Conservation (phyloP, 2,113 vertebrate genomes). For the Sigmodon hispidus region DNA sequence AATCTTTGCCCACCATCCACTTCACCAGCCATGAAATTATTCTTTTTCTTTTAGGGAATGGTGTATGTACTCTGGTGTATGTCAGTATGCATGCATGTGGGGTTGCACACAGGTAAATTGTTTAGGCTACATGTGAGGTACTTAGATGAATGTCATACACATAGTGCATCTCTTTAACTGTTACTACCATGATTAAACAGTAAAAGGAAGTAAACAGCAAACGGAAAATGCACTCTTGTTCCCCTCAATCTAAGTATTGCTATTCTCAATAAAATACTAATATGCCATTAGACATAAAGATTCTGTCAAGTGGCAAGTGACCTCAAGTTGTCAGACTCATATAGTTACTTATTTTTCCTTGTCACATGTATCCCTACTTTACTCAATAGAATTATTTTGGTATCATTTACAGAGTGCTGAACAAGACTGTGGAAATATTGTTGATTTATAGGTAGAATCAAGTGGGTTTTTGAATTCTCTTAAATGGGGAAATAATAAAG, state of each 20-base stretch:
- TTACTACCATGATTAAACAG: neutral
- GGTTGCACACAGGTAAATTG: neutral
- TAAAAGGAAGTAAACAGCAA: neutral
- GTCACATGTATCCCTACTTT: neutral
- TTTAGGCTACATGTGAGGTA: neutral
- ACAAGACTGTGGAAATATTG: neutral
- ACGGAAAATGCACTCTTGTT: neutral
- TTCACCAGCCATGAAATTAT: neutral
- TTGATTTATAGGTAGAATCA: neutral
- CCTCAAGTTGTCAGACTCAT: neutral
- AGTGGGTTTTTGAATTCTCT: neutral
- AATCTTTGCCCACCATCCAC: neutral
- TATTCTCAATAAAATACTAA: neutral
- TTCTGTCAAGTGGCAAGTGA: neutral
- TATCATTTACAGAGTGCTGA: neutral
- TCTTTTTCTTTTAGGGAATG: neutral
- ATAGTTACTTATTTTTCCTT: neutral
- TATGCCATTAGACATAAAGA: neutral
- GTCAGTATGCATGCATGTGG: neutral
- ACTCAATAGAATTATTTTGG: neutral
- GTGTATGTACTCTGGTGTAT: neutral
- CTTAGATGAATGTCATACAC: accelerated
- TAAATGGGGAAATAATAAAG: neutral
- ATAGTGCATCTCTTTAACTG: neutral
- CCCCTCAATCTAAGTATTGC: neutral